Base-by-base conservation (phyloP, 2,888 invertebrate genomes). In the Ypsolopha scabrella region DNA sequence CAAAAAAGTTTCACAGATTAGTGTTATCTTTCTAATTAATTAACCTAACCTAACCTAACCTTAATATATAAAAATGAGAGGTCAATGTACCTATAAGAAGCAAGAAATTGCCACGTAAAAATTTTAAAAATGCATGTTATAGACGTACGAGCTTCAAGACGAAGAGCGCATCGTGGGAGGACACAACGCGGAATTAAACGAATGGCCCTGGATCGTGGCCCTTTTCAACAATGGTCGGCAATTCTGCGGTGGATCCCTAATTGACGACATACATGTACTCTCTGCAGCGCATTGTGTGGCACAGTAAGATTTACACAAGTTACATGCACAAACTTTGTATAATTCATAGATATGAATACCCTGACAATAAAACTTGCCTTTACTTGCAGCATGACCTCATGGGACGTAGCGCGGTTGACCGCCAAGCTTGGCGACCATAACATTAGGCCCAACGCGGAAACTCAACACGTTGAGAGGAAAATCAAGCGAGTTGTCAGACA, bases 231-330 rank as follows among this genome's bases (percentile, higher is more conserved):
- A 89, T 6, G 94, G 94, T 11, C 88, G 94, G 37, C 95, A 96
- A 72, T 95, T 96, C 76, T 96, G 96, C 69, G 96, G 95, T 1
- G 96, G 95, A 8, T 94, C 95, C 0, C 83, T 96, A 45, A 93
- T 96, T 56, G 94, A 95, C 63, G 89, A 90, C 57, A 78, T 72
- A 50, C 95, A 95, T 66, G 91, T 96, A 48, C 80, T 96, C 10
- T 93, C 95, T 1, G 95, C 95, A 2, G 95, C 96, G 1, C 95
- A 96, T 79, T 96, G 96, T 71, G 94, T 96, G 34, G 94, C 94
- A 36, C 93, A 94, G 95, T 95, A 87, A 90, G 91, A 24, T 4
- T n/a, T n/a, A n/a, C n/a, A n/a, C n/a, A n/a, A 24, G 4, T 24
- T 4, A 24, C 2, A 4, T 3, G 24, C 24, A 24, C 24, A 24